Conservation (phyloP, 2,888 invertebrate genomes). For the Trilocha varians region DNA sequence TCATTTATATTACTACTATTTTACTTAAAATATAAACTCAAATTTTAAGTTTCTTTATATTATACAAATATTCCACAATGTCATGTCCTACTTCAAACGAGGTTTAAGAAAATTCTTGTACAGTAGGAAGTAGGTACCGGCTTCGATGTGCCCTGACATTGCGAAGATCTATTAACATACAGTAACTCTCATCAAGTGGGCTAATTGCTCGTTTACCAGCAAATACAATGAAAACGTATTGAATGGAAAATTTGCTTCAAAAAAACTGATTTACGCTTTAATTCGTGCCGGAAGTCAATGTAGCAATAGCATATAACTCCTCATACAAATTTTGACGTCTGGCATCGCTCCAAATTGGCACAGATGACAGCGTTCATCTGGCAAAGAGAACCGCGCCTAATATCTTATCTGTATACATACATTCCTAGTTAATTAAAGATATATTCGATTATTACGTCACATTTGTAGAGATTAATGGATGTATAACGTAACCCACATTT, state of each 20-base stretch:
- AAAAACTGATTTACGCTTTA: background rate
- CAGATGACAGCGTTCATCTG: constrained; percentile 6
- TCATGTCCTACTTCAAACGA: too few species aligned
- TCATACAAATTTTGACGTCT: constrained; percentile 27
- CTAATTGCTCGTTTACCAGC: too few species aligned
- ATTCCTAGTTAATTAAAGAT: constrained; percentile 20
- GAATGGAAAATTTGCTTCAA: background rate
- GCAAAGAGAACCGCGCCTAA: constrained; percentile 9
- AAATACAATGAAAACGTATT: too few species aligned
- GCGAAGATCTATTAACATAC: too few species aligned
- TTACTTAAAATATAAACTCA: too few species aligned
- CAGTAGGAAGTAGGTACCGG: too few species aligned
- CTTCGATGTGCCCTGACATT: too few species aligned
- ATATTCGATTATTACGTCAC: constrained; percentile 17
- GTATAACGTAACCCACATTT: constrained; percentile 18
- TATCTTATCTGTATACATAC: constrained; percentile 16
- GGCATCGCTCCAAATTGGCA: constrained; percentile 52
- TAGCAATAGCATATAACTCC: constrained; percentile 14
- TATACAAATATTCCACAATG: too few species aligned
- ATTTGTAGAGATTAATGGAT: constrained; percentile 15
- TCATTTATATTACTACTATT: too few species aligned
- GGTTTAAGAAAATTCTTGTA: too few species aligned
- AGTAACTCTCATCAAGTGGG: too few species aligned
- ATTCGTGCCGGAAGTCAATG: constrained; percentile 19
- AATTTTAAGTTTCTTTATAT: too few species aligned